A percentile compares a stretch with the other conserved stretches of the same genome.
phyloP scores from a whole-genome alignment of 2,797 vertebrate genomes.

The Scleropages formosus region DNA sequence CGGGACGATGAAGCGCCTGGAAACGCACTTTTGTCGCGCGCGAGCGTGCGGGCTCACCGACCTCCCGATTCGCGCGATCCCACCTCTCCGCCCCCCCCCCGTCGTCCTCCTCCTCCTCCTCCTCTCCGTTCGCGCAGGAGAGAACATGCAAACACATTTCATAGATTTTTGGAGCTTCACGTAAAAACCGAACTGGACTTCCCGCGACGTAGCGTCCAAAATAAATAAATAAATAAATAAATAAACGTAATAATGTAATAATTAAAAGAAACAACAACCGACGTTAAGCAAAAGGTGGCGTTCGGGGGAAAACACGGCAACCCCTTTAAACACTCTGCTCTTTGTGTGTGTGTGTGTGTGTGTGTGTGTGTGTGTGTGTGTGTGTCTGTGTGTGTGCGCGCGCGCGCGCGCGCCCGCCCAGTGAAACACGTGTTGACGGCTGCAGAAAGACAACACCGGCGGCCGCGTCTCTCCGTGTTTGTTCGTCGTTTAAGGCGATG shows the following conservation, averaged over 20 bases:
- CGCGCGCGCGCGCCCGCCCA: slow-evolving; percentile 34
- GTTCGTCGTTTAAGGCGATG: slow-evolving; percentile 22
- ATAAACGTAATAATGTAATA: too few species aligned
- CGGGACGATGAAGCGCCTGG: slow-evolving; percentile 60
- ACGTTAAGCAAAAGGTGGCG: slow-evolving; percentile 35
- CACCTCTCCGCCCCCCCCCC: slow-evolving; percentile 82
- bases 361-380: slow-evolving; percentile 29
- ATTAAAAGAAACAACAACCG: neutral
- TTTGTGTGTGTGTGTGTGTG: slow-evolving; percentile 25
- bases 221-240: slow-evolving; percentile 32
- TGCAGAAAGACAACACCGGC: slow-evolving; percentile 36
- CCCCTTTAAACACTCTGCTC: neutral
- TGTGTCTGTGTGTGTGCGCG: slow-evolving; percentile 25
- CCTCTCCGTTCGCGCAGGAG: slow-evolving; percentile 84
- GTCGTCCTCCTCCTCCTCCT: slow-evolving; percentile 86
- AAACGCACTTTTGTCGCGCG: slow-evolving; percentile 73
- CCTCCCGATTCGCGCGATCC: slow-evolving; percentile 79
- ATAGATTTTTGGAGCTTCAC: slow-evolving; percentile 88
- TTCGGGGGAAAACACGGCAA: too few species aligned
- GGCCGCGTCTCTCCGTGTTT: slow-evolving; percentile 41
- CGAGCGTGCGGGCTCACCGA: slow-evolving; percentile 77
- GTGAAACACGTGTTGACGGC: slow-evolving; percentile 49
- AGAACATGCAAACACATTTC: slow-evolving; percentile 87
- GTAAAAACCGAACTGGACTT: slow-evolving; percentile 96
- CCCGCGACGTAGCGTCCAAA: slow-evolving; percentile 37